phyloP scores from a whole-genome alignment of 2,888 invertebrate genomes.

The Pterostichus niger region DNA sequence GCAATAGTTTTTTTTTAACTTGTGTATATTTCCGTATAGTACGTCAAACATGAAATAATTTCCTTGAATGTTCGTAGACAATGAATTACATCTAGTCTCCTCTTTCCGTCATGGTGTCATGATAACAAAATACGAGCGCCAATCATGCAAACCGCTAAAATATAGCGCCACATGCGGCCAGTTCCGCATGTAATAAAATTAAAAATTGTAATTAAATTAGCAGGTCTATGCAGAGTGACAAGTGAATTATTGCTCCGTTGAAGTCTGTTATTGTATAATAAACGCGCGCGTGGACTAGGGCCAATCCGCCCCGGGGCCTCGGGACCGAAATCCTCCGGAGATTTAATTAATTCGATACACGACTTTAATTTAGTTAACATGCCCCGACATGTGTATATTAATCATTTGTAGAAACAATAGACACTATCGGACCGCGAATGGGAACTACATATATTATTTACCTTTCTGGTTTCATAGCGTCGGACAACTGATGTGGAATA shows the following conservation, averaged over 20 bases:
- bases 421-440: slow-evolving; percentile 52
- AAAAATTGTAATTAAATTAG: slow-evolving; percentile 59
- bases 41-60: slow-evolving; percentile 36
- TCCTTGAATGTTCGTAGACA: not conserved
- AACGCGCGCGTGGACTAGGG: slow-evolving; percentile 57
- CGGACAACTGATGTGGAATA: slow-evolving; percentile 25
- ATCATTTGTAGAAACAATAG: slow-evolving; percentile 68
- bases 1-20: too few species aligned
- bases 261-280: slow-evolving; percentile 61
- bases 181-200: slow-evolving; percentile 51
- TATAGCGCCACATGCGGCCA: slow-evolving; percentile 45
- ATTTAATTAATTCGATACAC: slow-evolving; percentile 69
- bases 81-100: slow-evolving; percentile 20
- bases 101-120: slow-evolving; percentile 15
- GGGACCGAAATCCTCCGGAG: slow-evolving; percentile 57
- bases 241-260: slow-evolving; percentile 60
- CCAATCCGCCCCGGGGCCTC: slow-evolving; percentile 35
- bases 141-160: slow-evolving; percentile 42
- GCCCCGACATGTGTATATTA: slow-evolving; percentile 67
- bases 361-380: slow-evolving; percentile 67
- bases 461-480: slow-evolving; percentile 23
- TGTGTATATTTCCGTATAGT: slow-evolving; percentile 7
- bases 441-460: slow-evolving; percentile 53
- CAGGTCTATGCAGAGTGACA: slow-evolving; percentile 51
- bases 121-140: slow-evolving; percentile 38